A percentile compares a stretch with the other conserved stretches of the same genome.
These are phyloP conservation scores for Spinus olivaceus DNA, from an alignment of 2,797 vertebrate genomes.

Conservation along the genomic window DNA sequence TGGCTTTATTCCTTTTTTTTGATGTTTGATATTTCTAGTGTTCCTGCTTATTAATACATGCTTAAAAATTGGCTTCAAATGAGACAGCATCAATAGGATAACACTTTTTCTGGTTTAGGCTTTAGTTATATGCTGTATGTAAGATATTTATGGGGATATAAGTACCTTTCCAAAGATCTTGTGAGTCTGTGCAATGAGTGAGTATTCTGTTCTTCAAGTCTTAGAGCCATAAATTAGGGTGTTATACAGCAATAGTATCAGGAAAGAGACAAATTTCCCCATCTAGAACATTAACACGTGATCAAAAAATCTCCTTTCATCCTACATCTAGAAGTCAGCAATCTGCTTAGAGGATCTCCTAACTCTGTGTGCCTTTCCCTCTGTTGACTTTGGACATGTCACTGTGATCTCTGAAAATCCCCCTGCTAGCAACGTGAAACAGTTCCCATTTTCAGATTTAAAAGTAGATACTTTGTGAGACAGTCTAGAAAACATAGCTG, in stretches of 20 bases:
- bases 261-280: not conserved
- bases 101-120: not conserved
- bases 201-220: not conserved
- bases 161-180: not conserved
- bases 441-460: not conserved
- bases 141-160: rapidly evolving
- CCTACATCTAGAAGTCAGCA: not conserved
- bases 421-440: not conserved
- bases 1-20: not conserved
- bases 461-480: not conserved
- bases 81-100: not conserved
- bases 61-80: not conserved
- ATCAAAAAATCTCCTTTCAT: not conserved
- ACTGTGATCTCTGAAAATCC: not conserved
- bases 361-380: not conserved
- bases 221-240: not conserved
- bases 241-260: not conserved
- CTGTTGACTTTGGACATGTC: not conserved
- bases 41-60: rapidly evolving
- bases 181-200: not conserved
- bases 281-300: rapidly evolving
- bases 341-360: not conserved
- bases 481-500: not conserved
- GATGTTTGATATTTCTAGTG: not conserved
- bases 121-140: not conserved